Evolutionary conservation across 1,140 invertebrate genomes (phyloP), one percentile per base, ranked within the genome.

Genomic region (Aphelenchoides avenae): DNA sequence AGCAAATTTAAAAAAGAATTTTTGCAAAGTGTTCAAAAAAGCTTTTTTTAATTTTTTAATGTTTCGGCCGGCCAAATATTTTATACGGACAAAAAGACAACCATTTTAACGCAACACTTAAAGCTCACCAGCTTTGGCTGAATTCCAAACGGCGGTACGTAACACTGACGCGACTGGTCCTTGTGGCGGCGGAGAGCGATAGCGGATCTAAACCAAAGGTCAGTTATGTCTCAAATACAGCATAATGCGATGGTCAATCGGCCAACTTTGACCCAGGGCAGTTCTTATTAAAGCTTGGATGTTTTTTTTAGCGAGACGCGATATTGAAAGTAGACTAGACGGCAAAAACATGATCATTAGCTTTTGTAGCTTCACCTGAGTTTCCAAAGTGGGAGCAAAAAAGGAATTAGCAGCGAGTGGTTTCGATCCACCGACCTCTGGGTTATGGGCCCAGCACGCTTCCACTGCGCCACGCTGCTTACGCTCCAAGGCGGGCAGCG

Each of bases 391-490:
- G n/a, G n/a, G n/a, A n/a, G n/a, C n/a, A n/a, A n/a, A n/a, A n/a
- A n/a, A n/a, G n/a, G n/a, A n/a, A n/a, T 70, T 88, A 88, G 86
- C 87, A 89, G 87, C 87, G 85, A 86, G 86, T 88, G 85, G 87
- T 88, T 89, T 89, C 86, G 87, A 89, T 89, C 87, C 85, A 87
- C 86, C 86, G 87, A 88, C 87, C 87, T 89, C 86, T 89, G 87
- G 87, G 87, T 89, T 89, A 89, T 89, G 87, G 87, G 87, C 87
- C 88, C 87, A 89, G 87, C 87, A 88, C 88, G 87, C 86, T 89
- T 89, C 88, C 87, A 87, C 87, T 89, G 87, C 87, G 87, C 88
- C 88, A 89, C 88, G 88, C 88, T 90, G 88, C 86, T 87, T 31
- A 52, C n/a, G n/a, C n/a, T n/a, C n/a, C n/a, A n/a, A n/a, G n/a